Conservation (phyloP, 30 jellyfish, hydroid and myxozoan genomes). For the Hydractinia symbiolongicarpus region DNA sequence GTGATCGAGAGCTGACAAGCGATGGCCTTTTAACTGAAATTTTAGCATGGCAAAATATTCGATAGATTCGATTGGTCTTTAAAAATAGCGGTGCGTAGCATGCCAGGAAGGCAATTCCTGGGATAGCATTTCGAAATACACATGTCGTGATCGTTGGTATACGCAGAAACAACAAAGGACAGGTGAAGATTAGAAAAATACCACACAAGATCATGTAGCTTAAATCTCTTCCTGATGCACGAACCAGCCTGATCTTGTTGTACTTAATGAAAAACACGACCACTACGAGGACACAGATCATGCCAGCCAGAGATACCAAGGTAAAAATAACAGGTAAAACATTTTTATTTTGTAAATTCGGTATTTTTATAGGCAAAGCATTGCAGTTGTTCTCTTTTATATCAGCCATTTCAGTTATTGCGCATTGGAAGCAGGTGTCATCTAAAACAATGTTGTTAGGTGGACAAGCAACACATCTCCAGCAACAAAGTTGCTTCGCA, state of each 20-base stretch:
- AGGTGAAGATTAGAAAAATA: conserved; percentile 39
- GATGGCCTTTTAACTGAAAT: conserved; percentile 68
- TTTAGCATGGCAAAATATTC: conserved; percentile 74
- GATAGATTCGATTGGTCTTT: conserved; percentile 69
- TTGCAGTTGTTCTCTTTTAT: conserved; percentile 3
- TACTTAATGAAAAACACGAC: conserved; percentile 52
- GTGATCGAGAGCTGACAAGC: conserved; percentile 77
- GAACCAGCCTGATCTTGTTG: conserved; percentile 47
- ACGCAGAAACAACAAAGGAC: conserved; percentile 49
- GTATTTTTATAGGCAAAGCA: conserved; percentile 13
- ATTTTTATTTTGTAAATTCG: background rate
- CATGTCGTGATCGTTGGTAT: conserved; percentile 59
- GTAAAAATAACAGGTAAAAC: background rate
- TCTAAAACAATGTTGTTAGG: conserved; percentile 30
- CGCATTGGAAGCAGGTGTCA: conserved; percentile 54
- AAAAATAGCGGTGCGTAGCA: conserved; percentile 80
- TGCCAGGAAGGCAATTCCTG: conserved; percentile 70
- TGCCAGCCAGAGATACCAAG: conserved; percentile 37
- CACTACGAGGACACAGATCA: conserved; percentile 44
- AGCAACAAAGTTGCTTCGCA: conserved; percentile 58
- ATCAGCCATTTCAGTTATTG: conserved; percentile 14
- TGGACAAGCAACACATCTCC: conserved; percentile 60
- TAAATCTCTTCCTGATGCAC: conserved; percentile 80
- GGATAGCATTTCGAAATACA: conserved; percentile 49
- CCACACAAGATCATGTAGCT: conserved; percentile 76